Evolutionary conservation across 2,888 invertebrate genomes (phyloP), one percentile per base, ranked within the genome.

Genomic region (Campaea margaritaria): DNA sequence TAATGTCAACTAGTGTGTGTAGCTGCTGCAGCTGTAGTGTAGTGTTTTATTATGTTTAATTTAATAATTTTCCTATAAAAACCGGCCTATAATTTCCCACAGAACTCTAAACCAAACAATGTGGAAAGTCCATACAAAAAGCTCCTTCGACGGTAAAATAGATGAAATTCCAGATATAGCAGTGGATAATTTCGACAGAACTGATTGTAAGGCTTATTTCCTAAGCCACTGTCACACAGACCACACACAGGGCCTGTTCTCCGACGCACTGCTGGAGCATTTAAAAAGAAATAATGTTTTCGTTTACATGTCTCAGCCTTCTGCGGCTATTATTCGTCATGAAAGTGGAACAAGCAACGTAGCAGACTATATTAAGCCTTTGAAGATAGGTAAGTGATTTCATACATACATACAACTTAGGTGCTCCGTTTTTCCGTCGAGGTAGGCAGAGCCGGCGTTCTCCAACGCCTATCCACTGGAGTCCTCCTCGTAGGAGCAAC

Each of bases 221-320:
- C 74, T 96, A 5, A 95, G 95, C 31, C 95, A 96, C 70, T 95
- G 93, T 64, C 96, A 96, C 67, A 68, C 73, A 0, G 95, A 95
- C 76, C 96, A 96, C 70, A 94, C 93, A 72, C 54, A 74, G 4
- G 95, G 95, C 0, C 71, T 95, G 1, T 57, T 67, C 13, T 58
- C 48, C 0, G 0, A 36, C 0, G 31, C 9, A 0, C 71, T 86
- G 1, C 47, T 74, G 0, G 16, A 62, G 0, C 61, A 67, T 43
- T 55, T 86, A 13, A 61, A 64, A 10, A 57, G 42, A 10, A 66
- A 70, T 12, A 62, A 75, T 0, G 66, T 74, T 0, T 78, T 48
- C 56, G 81, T 89, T 0, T 85, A 84, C 21, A 83, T 80, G 59
- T 79, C 83, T 0, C 75, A 80, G 14, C 46, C 74, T 0, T 79